Base-by-base conservation (phyloP, 2,797 vertebrate genomes). In the Eurystomus glaucurus region DNA sequence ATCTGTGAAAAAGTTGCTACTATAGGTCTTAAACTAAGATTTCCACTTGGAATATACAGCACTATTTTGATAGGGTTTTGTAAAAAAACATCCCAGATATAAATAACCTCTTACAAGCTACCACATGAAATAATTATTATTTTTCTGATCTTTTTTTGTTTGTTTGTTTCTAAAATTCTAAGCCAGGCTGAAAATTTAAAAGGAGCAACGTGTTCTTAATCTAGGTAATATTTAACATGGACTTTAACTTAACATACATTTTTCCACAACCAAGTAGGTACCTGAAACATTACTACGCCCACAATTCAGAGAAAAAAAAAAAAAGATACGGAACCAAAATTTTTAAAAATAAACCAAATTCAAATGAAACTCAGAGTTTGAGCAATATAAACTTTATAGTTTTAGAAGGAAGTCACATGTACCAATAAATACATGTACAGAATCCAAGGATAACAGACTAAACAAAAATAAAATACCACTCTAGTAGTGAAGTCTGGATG, bases 61-160 rank as follows among this genome's bases (percentile, higher is more conserved):
- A 10, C 20, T 58, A 22, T 48, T 84, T 69, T 69, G 64, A 33
- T 61, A 58, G 0, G 2, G 29, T 93, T 93, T 57, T 65, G 35
- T 35, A 58, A 22, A 20, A 57, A 88, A 61, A 4, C 0, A 5
- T n/a, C 83, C 58, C 35, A 54, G 15, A 79, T 92, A 29, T 20
- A 88, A 41, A 52, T 58, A 88, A 86, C 65, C 66, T 88, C 37
- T 89, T 90, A 33, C 7, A 87, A 58, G 46, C 88, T 65, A 82
- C 16, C 26, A 65, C 75, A 60, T 51, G 39, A 83, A 78, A 71
- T 54, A 51, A 1, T 51, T 54, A 68, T 72, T 78, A 22, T 45
- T 62, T 54, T 91, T 71, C 31, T 64, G 23, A 65, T 57, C 37
- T 35, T 6, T 4, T 51, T 4, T 51, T 52, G 11, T 72, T 62